These are phyloP conservation scores for Eupithecia pulchellata DNA, from an alignment of 2,888 invertebrate species.

Conservation along the genomic window DNA sequence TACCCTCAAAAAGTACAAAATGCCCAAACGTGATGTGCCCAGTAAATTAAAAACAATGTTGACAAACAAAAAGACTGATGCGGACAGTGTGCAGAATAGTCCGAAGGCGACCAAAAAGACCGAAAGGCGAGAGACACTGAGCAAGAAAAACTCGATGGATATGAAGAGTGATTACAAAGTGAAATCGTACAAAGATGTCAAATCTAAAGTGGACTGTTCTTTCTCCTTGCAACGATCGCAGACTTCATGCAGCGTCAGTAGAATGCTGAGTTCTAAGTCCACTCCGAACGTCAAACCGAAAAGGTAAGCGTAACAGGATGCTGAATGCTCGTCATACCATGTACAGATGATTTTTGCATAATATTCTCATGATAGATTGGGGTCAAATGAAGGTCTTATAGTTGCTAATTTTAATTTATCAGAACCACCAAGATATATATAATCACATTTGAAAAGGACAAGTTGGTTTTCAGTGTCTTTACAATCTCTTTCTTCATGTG, in stretches of 20 bases:
- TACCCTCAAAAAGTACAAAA: conserved; percentile 89
- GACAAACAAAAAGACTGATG: conserved; percentile 82
- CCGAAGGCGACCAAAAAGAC: conserved; percentile 85
- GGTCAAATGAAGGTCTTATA: background rate
- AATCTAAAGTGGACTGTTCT: conserved; percentile 91
- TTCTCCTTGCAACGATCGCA: conserved; percentile 80
- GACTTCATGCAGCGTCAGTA: conserved; percentile 79
- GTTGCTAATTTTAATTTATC: background rate
- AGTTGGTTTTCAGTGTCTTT: background rate
- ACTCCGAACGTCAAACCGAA: conserved; percentile 77
- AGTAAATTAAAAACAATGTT: conserved; percentile 91
- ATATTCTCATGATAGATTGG: background rate
- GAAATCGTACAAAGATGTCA: conserved; percentile 93
- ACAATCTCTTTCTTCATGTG: background rate
- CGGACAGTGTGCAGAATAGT: conserved; percentile 85
- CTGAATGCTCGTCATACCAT: background rate
- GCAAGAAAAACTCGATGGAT: conserved; percentile 86
- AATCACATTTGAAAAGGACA: background rate
- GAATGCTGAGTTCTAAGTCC: conserved; percentile 79
- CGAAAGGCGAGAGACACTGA: conserved; percentile 89
- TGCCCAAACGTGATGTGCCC: conserved; percentile 91
- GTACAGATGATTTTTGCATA: background rate
- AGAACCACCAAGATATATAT: background rate
- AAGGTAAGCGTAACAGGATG: conserved; percentile 59
- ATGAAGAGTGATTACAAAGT: conserved; percentile 90